These are phyloP conservation scores for Eurypyga helias DNA, from an alignment of 2,113 vertebrate genomes.

Conservation along the genomic window DNA sequence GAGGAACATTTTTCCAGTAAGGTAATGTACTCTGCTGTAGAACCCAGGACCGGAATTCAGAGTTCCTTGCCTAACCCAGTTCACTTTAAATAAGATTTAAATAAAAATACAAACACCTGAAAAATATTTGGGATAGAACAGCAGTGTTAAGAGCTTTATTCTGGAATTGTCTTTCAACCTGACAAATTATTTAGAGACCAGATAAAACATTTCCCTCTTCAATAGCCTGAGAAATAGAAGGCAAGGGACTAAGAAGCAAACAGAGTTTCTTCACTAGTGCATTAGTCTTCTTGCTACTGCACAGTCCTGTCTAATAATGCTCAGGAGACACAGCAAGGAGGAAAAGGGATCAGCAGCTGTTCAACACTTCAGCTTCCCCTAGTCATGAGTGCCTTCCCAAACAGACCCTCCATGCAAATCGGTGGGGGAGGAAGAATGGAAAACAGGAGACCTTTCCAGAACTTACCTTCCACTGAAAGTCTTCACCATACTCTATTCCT, in stretches of 20 bases:
- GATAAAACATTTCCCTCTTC: not conserved
- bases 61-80: not conserved
- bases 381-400: not conserved
- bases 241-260: not conserved
- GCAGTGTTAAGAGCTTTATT: not conserved
- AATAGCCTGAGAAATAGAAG: not conserved
- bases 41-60: not conserved
- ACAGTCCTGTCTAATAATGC: not conserved
- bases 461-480: not conserved
- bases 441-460: not conserved
- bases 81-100: not conserved
- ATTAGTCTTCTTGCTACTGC: not conserved
- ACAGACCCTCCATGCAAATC: not conserved
- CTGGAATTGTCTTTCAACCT: not conserved
- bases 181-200: not conserved
- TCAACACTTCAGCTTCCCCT: not conserved
- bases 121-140: not conserved
- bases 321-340: not conserved
- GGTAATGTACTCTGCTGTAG: not conserved
- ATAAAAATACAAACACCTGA: not conserved
- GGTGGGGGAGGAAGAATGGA: fast-evolving
- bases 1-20: not conserved
- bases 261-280: not conserved
- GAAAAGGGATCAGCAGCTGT: not conserved
- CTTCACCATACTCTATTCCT: not conserved